Conservation (phyloP, 2,113 vertebrate species). For the Nymphicus hollandicus region DNA sequence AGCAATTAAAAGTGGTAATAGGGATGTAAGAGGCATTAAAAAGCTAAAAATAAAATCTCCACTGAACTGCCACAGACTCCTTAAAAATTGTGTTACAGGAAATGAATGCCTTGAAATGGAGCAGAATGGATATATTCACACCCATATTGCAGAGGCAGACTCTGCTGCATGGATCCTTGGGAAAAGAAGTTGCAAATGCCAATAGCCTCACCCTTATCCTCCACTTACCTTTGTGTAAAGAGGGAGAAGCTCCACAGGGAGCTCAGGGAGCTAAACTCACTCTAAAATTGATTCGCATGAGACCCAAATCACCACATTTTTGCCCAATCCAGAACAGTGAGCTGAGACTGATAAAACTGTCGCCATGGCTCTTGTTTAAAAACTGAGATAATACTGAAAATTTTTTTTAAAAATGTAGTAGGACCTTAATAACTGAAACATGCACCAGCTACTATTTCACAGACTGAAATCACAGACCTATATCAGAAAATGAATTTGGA, state of each 20-base stretch:
- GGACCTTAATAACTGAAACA: background rate
- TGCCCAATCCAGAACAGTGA: background rate
- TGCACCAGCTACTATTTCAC: background rate
- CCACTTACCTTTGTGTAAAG: background rate
- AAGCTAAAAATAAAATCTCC: background rate
- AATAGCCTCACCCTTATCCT: background rate
- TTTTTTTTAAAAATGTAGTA: background rate
- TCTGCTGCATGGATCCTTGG: background rate
- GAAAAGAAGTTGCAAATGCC: background rate
- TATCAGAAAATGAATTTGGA: conserved; percentile 17
- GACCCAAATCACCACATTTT: background rate
- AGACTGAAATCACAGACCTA: background rate
- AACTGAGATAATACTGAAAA: background rate
- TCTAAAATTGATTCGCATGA: background rate
- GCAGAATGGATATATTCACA: background rate
- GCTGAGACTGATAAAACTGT: background rate
- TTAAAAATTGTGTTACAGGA: background rate
- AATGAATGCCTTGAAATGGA: background rate
- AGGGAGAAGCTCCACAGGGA: background rate
- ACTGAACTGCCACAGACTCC: background rate
- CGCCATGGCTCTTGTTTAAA: background rate
- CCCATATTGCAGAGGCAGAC: background rate
- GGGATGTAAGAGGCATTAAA: background rate
- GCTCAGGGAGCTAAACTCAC: background rate
- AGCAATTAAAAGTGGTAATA: background rate